These are phyloP conservation scores for Salminus brasiliensis DNA, from an alignment of 2,113 vertebrate species.

Conservation along the genomic window DNA sequence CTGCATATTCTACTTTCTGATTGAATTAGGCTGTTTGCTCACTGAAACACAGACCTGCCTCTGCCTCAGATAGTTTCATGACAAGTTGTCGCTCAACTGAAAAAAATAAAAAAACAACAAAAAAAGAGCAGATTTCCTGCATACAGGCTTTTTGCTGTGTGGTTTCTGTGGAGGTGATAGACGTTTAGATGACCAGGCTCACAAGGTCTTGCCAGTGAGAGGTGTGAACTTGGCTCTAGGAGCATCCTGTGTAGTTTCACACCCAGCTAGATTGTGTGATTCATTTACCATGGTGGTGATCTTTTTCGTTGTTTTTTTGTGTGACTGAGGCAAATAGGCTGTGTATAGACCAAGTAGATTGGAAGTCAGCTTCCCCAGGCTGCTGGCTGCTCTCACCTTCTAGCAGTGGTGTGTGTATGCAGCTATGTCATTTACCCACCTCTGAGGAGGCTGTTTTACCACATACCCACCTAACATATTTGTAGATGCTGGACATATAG, in stretches of 20 bases:
- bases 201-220: not conserved
- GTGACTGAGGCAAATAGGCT: too few species aligned
- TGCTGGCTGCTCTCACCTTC: too few species aligned
- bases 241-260: not conserved
- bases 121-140: not conserved
- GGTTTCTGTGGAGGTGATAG: not conserved
- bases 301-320: not conserved
- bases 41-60: constrained; percentile 1
- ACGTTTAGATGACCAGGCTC: not conserved
- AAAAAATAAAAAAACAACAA: not conserved
- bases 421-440: too few species aligned
- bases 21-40: constrained; percentile 21
- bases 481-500: too few species aligned
- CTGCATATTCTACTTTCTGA: constrained; percentile 19
- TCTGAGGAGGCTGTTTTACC: too few species aligned
- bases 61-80: constrained; percentile 5
- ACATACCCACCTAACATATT: too few species aligned
- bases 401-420: too few species aligned
- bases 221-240: not conserved
- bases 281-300: not conserved
- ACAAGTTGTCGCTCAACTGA: not conserved
- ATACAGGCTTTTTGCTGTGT: not conserved
- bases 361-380: too few species aligned
- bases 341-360: not conserved
- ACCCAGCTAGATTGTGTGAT: not conserved